A percentile compares a stretch with the other conserved stretches of the same genome.
Conservation (phyloP, 2,113 vertebrate genomes). For the Neopipo cinnamomea region DNA sequence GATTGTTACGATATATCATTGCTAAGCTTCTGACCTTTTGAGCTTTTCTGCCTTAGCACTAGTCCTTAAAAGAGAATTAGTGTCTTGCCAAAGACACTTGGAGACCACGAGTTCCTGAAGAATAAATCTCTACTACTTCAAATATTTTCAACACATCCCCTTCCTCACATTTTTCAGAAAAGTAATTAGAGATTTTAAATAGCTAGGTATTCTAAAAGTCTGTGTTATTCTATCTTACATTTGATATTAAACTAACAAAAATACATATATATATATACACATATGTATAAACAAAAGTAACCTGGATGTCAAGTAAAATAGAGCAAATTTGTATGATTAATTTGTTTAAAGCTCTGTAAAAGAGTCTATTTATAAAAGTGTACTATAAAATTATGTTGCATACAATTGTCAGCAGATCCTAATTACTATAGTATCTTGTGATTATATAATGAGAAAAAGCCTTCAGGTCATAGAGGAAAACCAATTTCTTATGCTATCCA, state of each 20-base stretch:
- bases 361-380: background rate
- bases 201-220: background rate
- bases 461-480: background rate
- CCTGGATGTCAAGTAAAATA: background rate
- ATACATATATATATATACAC: background rate
- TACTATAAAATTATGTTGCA: background rate
- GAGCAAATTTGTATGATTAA: background rate
- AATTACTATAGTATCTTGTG: background rate
- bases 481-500: background rate
- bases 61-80: background rate
- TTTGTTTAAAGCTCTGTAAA: background rate
- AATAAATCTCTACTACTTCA: background rate
- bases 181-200: background rate
- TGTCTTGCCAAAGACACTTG: background rate
- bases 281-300: background rate
- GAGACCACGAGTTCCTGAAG: background rate
- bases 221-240: background rate
- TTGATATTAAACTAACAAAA: background rate
- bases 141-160: background rate
- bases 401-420: background rate
- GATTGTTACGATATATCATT: background rate
- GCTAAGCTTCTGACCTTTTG: background rate
- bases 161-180: background rate
- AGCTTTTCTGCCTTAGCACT: background rate
- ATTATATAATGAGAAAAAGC: background rate